Percentiles rank a stretch among this genome's conserved stretches.
These are phyloP conservation scores for Labeo calbasu DNA, from an alignment of 2,797 vertebrate species.

Conservation along the genomic window DNA sequence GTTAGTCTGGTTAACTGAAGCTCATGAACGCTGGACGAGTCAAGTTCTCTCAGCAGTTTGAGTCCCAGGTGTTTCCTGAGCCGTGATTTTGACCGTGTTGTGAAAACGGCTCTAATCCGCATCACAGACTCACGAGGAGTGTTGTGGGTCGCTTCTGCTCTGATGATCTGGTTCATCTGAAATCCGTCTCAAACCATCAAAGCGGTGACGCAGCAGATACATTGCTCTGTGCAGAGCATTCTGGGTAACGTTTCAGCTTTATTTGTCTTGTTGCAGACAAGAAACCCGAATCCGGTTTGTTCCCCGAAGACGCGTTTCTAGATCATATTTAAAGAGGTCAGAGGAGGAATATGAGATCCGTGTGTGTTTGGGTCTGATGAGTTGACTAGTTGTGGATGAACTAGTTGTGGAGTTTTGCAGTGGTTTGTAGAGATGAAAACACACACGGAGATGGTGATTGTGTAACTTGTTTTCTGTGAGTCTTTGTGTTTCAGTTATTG, in stretches of 20 bases:
- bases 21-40: background rate
- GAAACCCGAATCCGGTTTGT: slow-evolving; percentile 4
- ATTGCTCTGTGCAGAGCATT: background rate
- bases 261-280: background rate
- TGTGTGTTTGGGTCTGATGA: background rate
- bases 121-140: background rate
- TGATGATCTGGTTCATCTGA: background rate
- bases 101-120: background rate
- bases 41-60: background rate
- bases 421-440: background rate
- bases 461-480: slow-evolving; percentile 1
- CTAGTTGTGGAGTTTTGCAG: background rate
- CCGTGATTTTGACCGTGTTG: background rate
- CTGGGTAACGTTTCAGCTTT: background rate
- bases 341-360: background rate
- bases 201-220: background rate
- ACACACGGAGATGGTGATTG: background rate
- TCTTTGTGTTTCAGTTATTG: slow-evolving; percentile 17
- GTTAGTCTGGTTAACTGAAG: background rate
- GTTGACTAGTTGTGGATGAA: background rate
- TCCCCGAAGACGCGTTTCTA: background rate
- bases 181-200: background rate
- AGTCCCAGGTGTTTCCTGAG: too few relatives aligned
- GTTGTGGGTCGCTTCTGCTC: background rate
- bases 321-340: background rate